A percentile compares a stretch with the other conserved stretches of the same genome.
phyloP scores from a whole-genome alignment of 2,888 invertebrate genomes.

The Pollenia griseotomentosa region DNA sequence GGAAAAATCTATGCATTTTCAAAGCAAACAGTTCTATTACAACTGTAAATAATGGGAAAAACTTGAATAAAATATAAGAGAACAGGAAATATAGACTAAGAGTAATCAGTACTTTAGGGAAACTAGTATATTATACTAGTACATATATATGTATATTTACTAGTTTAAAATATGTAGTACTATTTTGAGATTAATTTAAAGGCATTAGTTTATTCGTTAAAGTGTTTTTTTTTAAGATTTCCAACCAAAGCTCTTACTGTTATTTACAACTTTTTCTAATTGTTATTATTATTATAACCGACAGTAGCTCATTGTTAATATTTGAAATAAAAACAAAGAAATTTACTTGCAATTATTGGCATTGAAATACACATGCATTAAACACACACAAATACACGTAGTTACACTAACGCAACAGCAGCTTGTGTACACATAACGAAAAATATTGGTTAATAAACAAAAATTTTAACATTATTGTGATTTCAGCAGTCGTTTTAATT shows the following conservation, averaged over 20 bases:
- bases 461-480: too few relatives aligned
- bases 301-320: not conserved
- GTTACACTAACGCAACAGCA: not conserved
- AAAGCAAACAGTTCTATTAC: slow-evolving; percentile 21
- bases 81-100: not conserved
- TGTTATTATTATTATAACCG: not conserved
- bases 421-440: too few relatives aligned
- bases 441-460: too few relatives aligned
- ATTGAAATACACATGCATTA: slow-evolving; percentile 58
- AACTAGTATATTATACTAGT: too few relatives aligned
- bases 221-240: too few relatives aligned
- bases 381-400: slow-evolving; percentile 14
- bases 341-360: slow-evolving; percentile 71
- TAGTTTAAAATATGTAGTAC: too few relatives aligned
- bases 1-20: slow-evolving; percentile 48
- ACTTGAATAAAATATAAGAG: slow-evolving; percentile 13
- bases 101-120: not conserved
- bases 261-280: slow-evolving; percentile 1
- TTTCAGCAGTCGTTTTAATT: too few relatives aligned
- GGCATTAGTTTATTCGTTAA: too few relatives aligned
- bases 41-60: not conserved
- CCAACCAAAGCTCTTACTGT: too few relatives aligned
- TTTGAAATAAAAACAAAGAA: slow-evolving; percentile 46
- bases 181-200: too few relatives aligned
- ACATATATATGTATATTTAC: too few relatives aligned